phyloP scores from a whole-genome alignment of 2,888 invertebrate species.

The Chrysolina haemoptera region DNA sequence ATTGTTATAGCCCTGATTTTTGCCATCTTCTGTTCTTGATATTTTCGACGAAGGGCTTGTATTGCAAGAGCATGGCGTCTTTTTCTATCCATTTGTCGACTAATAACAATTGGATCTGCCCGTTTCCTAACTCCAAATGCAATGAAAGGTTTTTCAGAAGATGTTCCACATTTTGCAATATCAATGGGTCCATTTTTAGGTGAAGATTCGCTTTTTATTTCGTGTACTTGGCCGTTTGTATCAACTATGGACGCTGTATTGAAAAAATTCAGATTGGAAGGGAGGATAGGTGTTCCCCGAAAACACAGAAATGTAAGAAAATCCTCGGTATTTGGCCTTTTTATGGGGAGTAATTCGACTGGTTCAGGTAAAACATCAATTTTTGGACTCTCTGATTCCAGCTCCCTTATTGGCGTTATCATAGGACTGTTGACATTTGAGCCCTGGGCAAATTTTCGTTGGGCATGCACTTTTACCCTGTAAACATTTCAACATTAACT shows the following conservation, averaged over 20 bases:
- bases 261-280: slow-evolving; percentile 82
- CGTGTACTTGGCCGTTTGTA: slow-evolving; percentile 65
- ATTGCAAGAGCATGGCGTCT: slow-evolving; percentile 70
- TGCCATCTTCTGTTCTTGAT: slow-evolving; percentile 75
- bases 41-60: slow-evolving; percentile 74
- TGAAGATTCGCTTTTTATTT: slow-evolving; percentile 62
- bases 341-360: slow-evolving; percentile 77
- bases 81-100: slow-evolving; percentile 68
- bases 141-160: slow-evolving; percentile 68
- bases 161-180: slow-evolving; percentile 61
- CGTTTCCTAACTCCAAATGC: slow-evolving; percentile 75
- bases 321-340: slow-evolving; percentile 87
- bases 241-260: slow-evolving; percentile 70
- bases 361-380: slow-evolving; percentile 69
- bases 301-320: slow-evolving; percentile 89
- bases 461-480: slow-evolving; percentile 87
- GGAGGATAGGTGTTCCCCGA: slow-evolving; percentile 82
- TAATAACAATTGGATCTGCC: slow-evolving; percentile 71
- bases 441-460: slow-evolving; percentile 90
- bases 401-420: slow-evolving; percentile 76
- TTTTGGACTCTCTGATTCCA: slow-evolving; percentile 70
- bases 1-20: slow-evolving; percentile 71
- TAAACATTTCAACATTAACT: slow-evolving; percentile 49
- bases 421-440: slow-evolving; percentile 75
- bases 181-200: slow-evolving; percentile 65